phyloP scores from a whole-genome alignment of 1,140 invertebrate species.

The Branchinecta lindahli region DNA sequence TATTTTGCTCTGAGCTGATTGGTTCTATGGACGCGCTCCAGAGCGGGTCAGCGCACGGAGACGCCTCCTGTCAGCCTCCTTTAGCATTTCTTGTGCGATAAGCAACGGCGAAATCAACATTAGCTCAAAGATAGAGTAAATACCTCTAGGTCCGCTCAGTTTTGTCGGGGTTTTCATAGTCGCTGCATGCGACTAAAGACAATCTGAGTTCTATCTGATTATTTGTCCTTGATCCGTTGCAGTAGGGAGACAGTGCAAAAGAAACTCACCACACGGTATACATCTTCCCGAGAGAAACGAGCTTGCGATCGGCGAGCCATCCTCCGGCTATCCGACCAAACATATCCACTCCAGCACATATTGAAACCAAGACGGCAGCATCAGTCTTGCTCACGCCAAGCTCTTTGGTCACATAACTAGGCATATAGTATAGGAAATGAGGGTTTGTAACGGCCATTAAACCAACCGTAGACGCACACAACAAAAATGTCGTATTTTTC shows the following conservation, averaged over 20 bases:
- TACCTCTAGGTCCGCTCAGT: too few relatives aligned
- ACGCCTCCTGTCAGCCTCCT: too few relatives aligned
- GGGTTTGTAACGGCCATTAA: slow-evolving; percentile 57
- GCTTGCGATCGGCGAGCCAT: slow-evolving; percentile 49
- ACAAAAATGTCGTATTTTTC: slow-evolving; percentile 46
- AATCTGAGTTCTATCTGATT: too few relatives aligned
- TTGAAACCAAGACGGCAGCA: slow-evolving; percentile 51
- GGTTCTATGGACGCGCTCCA: too few relatives aligned
- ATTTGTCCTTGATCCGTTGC: too few relatives aligned
- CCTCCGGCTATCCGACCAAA: slow-evolving; percentile 49
- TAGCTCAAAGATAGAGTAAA: too few relatives aligned
- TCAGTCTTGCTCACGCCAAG: slow-evolving; percentile 49
- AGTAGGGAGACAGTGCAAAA: background rate
- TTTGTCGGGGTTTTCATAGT: too few relatives aligned
- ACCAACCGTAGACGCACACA: slow-evolving; percentile 51
- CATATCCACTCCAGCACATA: slow-evolving; percentile 50
- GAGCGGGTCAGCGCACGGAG: too few relatives aligned
- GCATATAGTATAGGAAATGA: slow-evolving; percentile 54
- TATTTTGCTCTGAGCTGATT: too few relatives aligned
- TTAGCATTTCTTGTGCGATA: too few relatives aligned
- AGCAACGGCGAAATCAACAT: too few relatives aligned
- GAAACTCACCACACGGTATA: slow-evolving; percentile 45
- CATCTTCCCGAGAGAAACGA: slow-evolving; percentile 50
- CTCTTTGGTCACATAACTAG: slow-evolving; percentile 44
- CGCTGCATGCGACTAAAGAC: too few relatives aligned